Base-by-base conservation (phyloP, 37 sponge, comb jelly and placozoan species). In the Oscarella lobularis region DNA sequence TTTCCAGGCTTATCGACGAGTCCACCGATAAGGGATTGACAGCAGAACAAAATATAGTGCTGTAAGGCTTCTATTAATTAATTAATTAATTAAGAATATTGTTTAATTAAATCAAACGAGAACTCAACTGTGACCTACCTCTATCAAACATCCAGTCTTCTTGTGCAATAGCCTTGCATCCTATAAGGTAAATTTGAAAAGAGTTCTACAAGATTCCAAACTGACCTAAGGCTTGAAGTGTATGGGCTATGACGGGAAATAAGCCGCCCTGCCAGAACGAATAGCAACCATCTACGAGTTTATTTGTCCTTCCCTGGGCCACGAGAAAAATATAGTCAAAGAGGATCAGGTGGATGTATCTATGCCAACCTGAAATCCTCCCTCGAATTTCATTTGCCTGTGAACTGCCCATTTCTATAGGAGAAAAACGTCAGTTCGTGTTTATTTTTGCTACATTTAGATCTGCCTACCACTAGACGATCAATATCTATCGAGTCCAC, bases 231-330 rank as follows among this genome's bases (percentile, higher is more conserved):
- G n/a, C n/a, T n/a, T n/a, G 41, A 1, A 94, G 66, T 1, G 76
- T 41, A 20, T 69, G 67, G 74, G 85, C 78, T 2, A 92, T 2
- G 1, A 96, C 77, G 0, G 98, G 98, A 66, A 96, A 90, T 0
- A 92, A 9, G n/a, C 94, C 98, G 29, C 98, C 98, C 39, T 84
- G 83, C 98, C 98, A 96, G 80, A 96, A 96, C 36, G 98, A 92
- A 74, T 96, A 96, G 65, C 98, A 96, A 30, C 94, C 90, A 89
- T 96, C 98, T 6, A 96, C 98, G 37, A 96, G 75, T 39, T 96
- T 96, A 67, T 96, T 96, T 33, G 92, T 96, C 27, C 97, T 77
- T 6, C 97, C 97, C 85, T 86, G 54, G 0, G 20, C n/a, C n/a
- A n/a, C n/a, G n/a, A n/a, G n/a, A n/a, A n/a, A n/a, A n/a, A n/a